Percentiles rank a stretch among this genome's conserved stretches.
phyloP scores from a whole-genome alignment of 2,797 vertebrate species.

The Bryconaethiops microstoma region DNA sequence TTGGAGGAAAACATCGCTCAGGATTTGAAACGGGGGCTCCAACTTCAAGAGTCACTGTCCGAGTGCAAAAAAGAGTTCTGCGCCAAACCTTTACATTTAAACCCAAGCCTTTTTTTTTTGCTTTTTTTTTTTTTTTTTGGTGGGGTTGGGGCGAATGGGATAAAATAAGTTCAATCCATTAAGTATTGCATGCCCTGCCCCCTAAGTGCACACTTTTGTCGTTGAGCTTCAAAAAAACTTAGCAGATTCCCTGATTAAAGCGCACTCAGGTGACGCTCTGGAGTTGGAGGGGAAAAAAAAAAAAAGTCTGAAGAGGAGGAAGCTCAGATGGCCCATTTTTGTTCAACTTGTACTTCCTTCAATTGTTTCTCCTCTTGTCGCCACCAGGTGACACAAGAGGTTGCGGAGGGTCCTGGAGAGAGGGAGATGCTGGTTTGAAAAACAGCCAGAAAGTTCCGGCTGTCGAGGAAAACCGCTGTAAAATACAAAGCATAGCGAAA shows the following conservation, averaged over 20 bases:
- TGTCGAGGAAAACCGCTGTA: neutral
- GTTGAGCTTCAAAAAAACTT: slow-evolving; percentile 60
- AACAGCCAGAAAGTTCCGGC: neutral
- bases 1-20: slow-evolving; percentile 13
- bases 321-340: slow-evolving; percentile 9
- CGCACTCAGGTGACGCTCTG: slow-evolving; percentile 65
- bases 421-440: slow-evolving; percentile 35
- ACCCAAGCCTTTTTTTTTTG: neutral
- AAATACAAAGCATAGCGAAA: neutral
- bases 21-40: slow-evolving; percentile 46
- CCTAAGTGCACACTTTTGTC: slow-evolving; percentile 64
- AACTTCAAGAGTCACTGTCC: slow-evolving; percentile 41
- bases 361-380: neutral
- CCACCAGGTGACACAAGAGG: neutral
- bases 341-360: neutral
- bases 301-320: neutral
- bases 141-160: neutral
- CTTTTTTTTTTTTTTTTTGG: neutral
- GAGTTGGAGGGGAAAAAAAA: slow-evolving; percentile 21
- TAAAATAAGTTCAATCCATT: slow-evolving; percentile 28
- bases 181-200: slow-evolving; percentile 45
- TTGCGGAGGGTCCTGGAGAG: slow-evolving; percentile 15
- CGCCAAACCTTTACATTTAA: slow-evolving; percentile 27
- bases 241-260: slow-evolving; percentile 77
- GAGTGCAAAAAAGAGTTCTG: slow-evolving; percentile 68